Conservation (phyloP, 23 tunicate genomes). For the Clavelina lepadiformis region DNA sequence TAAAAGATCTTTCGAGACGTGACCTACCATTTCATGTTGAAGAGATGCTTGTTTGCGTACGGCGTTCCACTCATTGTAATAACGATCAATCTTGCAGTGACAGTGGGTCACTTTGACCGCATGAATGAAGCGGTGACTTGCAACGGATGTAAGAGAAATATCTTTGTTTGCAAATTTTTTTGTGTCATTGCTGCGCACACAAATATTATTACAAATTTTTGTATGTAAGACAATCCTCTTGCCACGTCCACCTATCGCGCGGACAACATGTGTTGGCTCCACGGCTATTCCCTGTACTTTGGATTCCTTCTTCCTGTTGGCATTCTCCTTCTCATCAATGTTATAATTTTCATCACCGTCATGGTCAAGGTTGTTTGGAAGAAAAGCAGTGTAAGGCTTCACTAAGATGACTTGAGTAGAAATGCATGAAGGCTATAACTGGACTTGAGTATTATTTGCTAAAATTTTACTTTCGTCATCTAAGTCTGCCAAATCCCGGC, state of each 20-base stretch:
- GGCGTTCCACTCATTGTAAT: conserved; percentile 56
- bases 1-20: too few relatives aligned
- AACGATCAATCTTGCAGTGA: conserved; percentile 13
- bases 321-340: conserved; percentile 41
- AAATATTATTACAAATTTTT: neutral
- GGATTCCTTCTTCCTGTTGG: conserved; percentile 80
- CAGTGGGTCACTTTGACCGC: conserved; percentile 47
- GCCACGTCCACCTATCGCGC: conserved; percentile 44
- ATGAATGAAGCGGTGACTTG: conserved; percentile 21
- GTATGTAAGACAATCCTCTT: conserved; percentile 8
- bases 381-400: conserved; percentile 22
- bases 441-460: too few relatives aligned
- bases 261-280: conserved; percentile 66
- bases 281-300: conserved; percentile 53
- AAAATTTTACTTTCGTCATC: too few relatives aligned
- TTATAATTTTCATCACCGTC: conserved; percentile 19
- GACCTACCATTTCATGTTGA: too few relatives aligned
- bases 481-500: too few relatives aligned
- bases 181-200: neutral
- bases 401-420: too few relatives aligned
- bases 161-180: neutral
- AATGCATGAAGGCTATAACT: too few relatives aligned
- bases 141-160: conserved; percentile 23
- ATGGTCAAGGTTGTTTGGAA: conserved; percentile 38
- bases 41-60: conserved; percentile 44